Evolutionary conservation across 1,140 invertebrate species (phyloP), one percentile per base, ranked within the genome.

Genomic region (Hyphantria cunea): DNA sequence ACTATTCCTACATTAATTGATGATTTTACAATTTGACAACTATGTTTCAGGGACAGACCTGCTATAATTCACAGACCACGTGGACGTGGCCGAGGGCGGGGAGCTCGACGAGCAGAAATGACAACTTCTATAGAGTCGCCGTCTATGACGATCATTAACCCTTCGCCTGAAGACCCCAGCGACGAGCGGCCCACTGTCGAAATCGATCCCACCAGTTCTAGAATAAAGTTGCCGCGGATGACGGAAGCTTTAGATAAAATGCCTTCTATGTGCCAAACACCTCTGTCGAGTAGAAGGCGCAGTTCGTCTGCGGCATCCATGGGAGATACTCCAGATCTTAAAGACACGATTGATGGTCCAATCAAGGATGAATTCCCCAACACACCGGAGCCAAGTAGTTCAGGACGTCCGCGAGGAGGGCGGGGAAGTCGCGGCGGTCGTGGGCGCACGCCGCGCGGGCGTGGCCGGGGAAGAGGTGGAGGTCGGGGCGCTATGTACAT

Each of bases 401-500:
- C 56, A 13, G 48, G 72, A 15, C 64, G 74, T 13, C 70, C 75
- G 6, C 62, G 84, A 2, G 76, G 76, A 10, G 75, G 79, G 6
- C 64, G 83, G 3, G 78, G 82, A 0, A 53, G 64, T 12, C 64
- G 75, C 3, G 77, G 72, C 0, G 80, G 76, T 8, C 63, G 86
- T 10, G 85, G 86, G 14, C 55, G 81, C 5, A 68, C 70, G 52
- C 70, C 74, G 11, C 63, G 80, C 10, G 80, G 75, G 0, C 44
- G 85, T 3, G 85, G 79, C 6, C 76, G 85, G 11, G 83, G 85
- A 5, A 66, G 87, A 31, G 80, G 85, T 2, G 82, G 84, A 1
- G 85, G 82, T 0, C 50, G 85, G n/a, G 86, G 87, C 13, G 87
- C 84, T 59, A 78, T 85, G 72, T 91, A 90, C 33, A 87, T 89